phyloP scores from a whole-genome alignment of 64 coral and sea anemone species.

The Montipora efflorescens region DNA sequence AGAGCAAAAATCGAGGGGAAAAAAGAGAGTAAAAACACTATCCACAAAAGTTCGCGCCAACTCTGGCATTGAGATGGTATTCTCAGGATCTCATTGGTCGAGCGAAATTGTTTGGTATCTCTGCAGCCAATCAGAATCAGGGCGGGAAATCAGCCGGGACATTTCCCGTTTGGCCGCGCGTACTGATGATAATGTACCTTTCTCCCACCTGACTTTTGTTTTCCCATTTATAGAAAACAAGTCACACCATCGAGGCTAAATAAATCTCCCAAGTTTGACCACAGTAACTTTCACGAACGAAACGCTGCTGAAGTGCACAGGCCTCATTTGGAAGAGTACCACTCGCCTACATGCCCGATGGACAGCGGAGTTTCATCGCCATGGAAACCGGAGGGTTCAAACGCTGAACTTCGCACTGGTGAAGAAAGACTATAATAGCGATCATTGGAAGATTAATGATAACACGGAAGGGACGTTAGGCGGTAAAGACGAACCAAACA shows the following conservation, averaged over 20 bases:
- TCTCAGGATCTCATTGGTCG: too few species aligned
- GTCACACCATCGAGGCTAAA: constrained; percentile 82
- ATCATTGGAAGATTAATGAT: background rate
- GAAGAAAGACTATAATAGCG: constrained; percentile 37
- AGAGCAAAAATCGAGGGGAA: too few species aligned
- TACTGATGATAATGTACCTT: background rate
- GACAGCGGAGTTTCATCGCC: constrained; percentile 61
- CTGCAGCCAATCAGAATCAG: too few species aligned
- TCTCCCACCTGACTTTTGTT: background rate
- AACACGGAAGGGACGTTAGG: background rate
- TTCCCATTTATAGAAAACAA: constrained; percentile 72
- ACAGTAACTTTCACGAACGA: constrained; percentile 2
- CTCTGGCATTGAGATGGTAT: too few species aligned
- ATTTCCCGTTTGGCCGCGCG: too few species aligned
- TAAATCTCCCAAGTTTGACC: constrained; percentile 69
- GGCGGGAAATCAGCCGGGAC: too few species aligned
- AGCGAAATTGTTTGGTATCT: too few species aligned
- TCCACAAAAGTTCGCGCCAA: too few species aligned
- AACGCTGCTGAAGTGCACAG: background rate
- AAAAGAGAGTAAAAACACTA: too few species aligned
- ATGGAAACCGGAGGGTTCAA: background rate
- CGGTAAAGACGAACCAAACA: constrained; percentile 19
- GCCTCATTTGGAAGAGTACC: background rate
- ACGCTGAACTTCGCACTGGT: constrained; percentile 39
- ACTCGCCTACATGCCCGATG: constrained; percentile 18